Base-by-base conservation (phyloP, 2,888 invertebrate species). In the Phengaris arion region DNA sequence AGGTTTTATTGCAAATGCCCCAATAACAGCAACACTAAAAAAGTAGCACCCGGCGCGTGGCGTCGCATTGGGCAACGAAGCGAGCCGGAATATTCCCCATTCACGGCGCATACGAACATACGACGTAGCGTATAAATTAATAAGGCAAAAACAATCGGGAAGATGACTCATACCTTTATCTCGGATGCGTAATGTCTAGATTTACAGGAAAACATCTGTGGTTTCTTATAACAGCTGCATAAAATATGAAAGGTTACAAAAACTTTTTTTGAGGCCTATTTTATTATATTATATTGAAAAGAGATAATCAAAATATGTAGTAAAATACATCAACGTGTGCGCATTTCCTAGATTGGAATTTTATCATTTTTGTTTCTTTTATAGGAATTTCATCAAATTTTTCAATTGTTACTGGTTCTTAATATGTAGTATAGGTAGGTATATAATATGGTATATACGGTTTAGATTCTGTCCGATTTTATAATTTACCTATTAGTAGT, bases 161-260 rank as follows among this genome's bases (percentile, higher is more conserved):
- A 35, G 22, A 35, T 64, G 74, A 74, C 51, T 74, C 74, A 74
- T 74, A 48, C 10, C 70, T n/a, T 74, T 55, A 74, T 72, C 35
- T 72, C 4, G 48, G 9, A 8, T 13, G 46, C 5, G 9, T 12
- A 51, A 35, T 74, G 13, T 74, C 55, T 74, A 57, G 74, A 55
- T 22, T 6, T 72, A 7, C 52, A 54, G 51, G 22, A 59, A 59
- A 59, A 59, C 22, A 22, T 48, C 3, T 48, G 48, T 48, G 22
- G 22, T 22, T 22, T 22, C 22, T 22, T 22, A 22, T 22, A 0
- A 22, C 6, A 48, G 48, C 48, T 48, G 48, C 8, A 48, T 48
- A 48, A 48, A 48, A 48, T 48, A 6, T 48, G 6, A 48, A 48
- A 4, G 1, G 35, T 35, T 1, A 35, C 35, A 35, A 35, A 35